phyloP scores from a whole-genome alignment of 2,113 vertebrate species.

The Corythaixoides concolor region DNA sequence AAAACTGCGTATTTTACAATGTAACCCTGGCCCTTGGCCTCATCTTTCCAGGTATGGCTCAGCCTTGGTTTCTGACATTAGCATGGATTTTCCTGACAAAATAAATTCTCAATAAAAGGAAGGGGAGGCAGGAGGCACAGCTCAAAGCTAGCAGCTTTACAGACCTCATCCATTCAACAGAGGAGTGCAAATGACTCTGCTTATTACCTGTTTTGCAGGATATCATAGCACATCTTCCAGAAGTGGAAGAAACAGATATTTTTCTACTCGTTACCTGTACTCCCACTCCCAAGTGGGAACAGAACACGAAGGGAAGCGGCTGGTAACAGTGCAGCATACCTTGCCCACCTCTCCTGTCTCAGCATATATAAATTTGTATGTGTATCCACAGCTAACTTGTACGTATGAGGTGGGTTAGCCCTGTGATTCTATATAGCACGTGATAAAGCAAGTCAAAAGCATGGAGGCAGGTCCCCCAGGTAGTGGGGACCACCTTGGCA shows the following conservation, averaged over 20 bases:
- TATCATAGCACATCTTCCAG: neutral
- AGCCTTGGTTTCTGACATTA: neutral
- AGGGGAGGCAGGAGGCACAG: neutral
- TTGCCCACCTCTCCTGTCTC: neutral
- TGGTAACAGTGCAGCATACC: neutral
- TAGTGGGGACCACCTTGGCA: neutral
- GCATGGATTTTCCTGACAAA: neutral
- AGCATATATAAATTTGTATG: neutral
- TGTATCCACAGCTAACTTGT: neutral
- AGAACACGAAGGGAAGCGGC: neutral
- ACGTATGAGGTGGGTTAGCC: neutral
- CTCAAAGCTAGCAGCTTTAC: neutral
- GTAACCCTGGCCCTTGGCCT: neutral
- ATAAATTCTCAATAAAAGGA: neutral
- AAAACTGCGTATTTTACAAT: neutral
- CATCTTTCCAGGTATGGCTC: neutral
- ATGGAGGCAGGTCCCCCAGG: neutral
- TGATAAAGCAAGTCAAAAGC: neutral
- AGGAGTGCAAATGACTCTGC: neutral
- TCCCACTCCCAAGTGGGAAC: neutral
- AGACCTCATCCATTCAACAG: neutral
- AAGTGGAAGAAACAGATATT: neutral
- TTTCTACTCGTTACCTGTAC: neutral
- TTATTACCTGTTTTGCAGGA: neutral
- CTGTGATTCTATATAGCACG: neutral